These are phyloP conservation scores for Endotricha flammealis DNA, from an alignment of 2,888 invertebrate species.

Conservation along the genomic window DNA sequence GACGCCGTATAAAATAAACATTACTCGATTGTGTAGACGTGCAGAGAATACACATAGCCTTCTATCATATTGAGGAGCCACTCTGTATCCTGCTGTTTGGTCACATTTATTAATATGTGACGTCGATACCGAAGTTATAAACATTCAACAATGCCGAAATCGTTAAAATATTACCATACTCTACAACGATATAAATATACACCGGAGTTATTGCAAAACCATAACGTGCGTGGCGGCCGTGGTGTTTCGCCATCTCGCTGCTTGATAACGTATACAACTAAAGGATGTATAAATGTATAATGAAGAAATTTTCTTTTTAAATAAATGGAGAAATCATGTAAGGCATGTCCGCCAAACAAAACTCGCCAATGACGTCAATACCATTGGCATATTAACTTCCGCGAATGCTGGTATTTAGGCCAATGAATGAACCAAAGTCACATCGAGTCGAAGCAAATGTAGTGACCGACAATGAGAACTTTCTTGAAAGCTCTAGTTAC, in stretches of 20 bases:
- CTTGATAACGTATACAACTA: too few relatives aligned
- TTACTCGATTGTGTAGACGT: background rate
- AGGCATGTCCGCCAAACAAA: conserved; percentile 6
- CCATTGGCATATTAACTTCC: conserved; percentile 8
- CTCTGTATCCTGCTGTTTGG: too few relatives aligned
- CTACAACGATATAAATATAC: too few relatives aligned
- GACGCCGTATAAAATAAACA: conserved; percentile 2
- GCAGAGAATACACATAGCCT: conserved; percentile 1
- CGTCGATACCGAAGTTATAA: too few relatives aligned
- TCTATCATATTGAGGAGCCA: too few relatives aligned
- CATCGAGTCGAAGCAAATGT: conserved; percentile 3
- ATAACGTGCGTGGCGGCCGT: too few relatives aligned
- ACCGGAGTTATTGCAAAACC: too few relatives aligned
- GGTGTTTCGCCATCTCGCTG: too few relatives aligned
- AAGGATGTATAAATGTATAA: too few relatives aligned
- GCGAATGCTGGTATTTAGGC: conserved; percentile 9
- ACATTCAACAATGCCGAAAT: too few relatives aligned
- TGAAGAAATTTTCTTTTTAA: background rate
- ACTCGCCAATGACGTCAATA: conserved; percentile 10
- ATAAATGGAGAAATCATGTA: conserved; percentile 5
- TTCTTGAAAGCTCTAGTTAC: conserved; percentile 23
- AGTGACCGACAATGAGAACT: conserved; percentile 6
- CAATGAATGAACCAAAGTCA: background rate
- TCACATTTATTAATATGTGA: too few relatives aligned
- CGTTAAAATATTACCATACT: too few relatives aligned